Conservation (phyloP, 2,797 vertebrate genomes). For the Periophthalmus magnuspinnatus region DNA sequence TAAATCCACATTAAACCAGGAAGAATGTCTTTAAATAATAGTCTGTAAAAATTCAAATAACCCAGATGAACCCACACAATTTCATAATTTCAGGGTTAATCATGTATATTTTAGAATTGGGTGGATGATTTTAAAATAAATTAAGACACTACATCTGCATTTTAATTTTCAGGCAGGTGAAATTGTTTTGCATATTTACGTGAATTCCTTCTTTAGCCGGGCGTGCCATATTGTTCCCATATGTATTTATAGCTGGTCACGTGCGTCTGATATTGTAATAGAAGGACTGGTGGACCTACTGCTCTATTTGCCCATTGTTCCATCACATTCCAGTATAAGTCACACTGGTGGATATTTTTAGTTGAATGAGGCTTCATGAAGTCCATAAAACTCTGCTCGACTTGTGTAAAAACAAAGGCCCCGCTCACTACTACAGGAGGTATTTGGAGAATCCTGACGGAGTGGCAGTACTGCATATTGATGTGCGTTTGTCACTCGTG, state of each 20-base stretch:
- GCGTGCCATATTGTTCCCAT: not conserved
- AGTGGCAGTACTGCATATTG: not conserved
- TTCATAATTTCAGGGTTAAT: too few relatives aligned
- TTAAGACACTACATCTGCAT: not conserved
- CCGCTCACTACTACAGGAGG: not conserved
- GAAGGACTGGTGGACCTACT: not conserved
- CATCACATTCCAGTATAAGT: too few relatives aligned
- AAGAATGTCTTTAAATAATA: too few relatives aligned
- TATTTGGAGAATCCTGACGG: slow-evolving; percentile 1
- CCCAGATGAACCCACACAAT: too few relatives aligned
- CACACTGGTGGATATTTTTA: not conserved
- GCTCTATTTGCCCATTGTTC: not conserved
- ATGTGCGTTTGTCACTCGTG: not conserved
- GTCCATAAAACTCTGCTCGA: not conserved
- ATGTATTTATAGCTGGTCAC: not conserved
- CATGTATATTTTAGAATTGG: too few relatives aligned
- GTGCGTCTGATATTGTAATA: not conserved
- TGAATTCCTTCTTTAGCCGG: not conserved
- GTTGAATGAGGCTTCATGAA: not conserved
- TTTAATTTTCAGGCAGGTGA: too few relatives aligned
- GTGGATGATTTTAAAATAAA: not conserved
- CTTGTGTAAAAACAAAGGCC: too few relatives aligned
- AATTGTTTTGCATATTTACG: not conserved
- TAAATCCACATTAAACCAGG: not conserved
- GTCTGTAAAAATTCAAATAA: too few relatives aligned